Evolutionary conservation across 2,888 invertebrate genomes (phyloP).

Genomic region (Byasa hedistus): DNA sequence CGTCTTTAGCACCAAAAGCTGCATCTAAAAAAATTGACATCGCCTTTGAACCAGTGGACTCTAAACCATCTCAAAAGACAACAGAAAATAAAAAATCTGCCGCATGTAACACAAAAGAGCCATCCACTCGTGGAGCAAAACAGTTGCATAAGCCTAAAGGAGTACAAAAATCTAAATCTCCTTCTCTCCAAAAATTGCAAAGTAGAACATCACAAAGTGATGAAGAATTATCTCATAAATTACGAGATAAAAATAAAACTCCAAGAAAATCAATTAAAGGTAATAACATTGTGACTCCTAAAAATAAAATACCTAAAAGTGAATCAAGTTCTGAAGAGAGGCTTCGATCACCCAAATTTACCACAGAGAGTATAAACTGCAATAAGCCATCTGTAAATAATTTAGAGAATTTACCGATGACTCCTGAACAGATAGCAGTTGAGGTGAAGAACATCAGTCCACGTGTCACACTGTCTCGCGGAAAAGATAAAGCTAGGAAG

Average conservation of each 20-base stretch:
- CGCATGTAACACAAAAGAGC: background rate
- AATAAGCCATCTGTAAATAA: background rate
- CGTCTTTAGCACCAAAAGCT: constrained; percentile 37
- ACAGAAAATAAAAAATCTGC: background rate
- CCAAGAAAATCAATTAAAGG: constrained; percentile 35
- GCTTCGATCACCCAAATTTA: constrained; percentile 56
- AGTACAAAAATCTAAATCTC: background rate
- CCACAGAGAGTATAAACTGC: background rate
- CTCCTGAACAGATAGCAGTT: constrained; percentile 54
- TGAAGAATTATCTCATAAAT: background rate
- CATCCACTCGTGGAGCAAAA: background rate
- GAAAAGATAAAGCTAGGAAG: constrained; percentile 79
- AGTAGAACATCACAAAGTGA: constrained; percentile 11
- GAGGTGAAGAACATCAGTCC: constrained; percentile 61
- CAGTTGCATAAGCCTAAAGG: background rate
- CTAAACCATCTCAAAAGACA: background rate
- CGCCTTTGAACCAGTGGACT: constrained; percentile 11
- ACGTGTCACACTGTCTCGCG: constrained; percentile 80
- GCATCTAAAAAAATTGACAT: constrained; percentile 25
- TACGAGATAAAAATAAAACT: constrained; percentile 31
- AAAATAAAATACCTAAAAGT: constrained; percentile 54
- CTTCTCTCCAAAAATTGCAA: background rate
- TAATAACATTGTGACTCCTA: constrained; percentile 44
- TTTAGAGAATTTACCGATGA: constrained; percentile 38
- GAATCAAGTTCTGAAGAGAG: constrained; percentile 64